These are phyloP conservation scores for Allophyes oxyacanthae DNA, from an alignment of 2,888 invertebrate species.

Conservation along the genomic window DNA sequence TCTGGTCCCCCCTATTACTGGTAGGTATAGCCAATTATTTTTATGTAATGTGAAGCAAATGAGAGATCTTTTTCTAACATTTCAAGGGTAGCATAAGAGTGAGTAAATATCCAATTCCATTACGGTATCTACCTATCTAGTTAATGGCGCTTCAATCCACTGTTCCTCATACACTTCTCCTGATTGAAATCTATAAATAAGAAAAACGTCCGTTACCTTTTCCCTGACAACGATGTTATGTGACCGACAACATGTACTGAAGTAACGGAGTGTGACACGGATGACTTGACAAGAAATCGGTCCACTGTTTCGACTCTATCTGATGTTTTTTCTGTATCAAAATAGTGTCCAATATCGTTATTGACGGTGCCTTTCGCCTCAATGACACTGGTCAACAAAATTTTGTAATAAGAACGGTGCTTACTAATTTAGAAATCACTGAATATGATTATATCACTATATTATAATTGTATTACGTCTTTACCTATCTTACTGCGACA, in stretches of 20 bases:
- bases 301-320: slow-evolving; percentile 37
- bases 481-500: no score
- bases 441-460: no score
- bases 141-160: slow-evolving; percentile 33
- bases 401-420: no score
- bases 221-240: slow-evolving; percentile 55
- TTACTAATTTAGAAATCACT: no score
- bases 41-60: neutral
- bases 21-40: neutral
- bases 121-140: slow-evolving; percentile 22
- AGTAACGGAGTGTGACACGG: slow-evolving; percentile 55
- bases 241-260: slow-evolving; percentile 52
- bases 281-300: slow-evolving; percentile 57
- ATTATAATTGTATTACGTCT: no score
- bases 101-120: slow-evolving; percentile 34
- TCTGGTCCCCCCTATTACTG: neutral
- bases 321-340: slow-evolving; percentile 46
- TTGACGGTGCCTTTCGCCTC: slow-evolving; percentile 54
- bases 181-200: slow-evolving; percentile 59
- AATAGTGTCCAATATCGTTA: slow-evolving; percentile 52
- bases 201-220: slow-evolving; percentile 47
- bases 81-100: slow-evolving; percentile 9
- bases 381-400: slow-evolving; percentile 48
- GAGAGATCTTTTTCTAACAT: neutral
- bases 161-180: slow-evolving; percentile 46